Evolutionary conservation across 1,140 invertebrate genomes (phyloP), one percentile per base, ranked within the genome.

Genomic region (Apocrypta bakeri): DNA sequence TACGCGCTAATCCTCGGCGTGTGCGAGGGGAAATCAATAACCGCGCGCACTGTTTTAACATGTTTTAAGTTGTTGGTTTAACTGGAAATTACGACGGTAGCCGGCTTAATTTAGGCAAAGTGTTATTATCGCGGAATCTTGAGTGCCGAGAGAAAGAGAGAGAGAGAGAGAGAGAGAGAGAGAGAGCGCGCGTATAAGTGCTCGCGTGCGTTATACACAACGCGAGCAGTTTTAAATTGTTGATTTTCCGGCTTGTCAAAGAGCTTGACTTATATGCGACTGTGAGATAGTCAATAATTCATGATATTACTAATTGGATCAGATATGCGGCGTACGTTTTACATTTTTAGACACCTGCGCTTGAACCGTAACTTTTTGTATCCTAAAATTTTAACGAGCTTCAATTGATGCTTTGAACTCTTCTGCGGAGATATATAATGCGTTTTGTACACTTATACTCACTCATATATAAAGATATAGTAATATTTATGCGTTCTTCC

Each of bases 101-200:
- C 37, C 73, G 63, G 42, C 27, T 76, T 77, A 77, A 78, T 82
- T 77, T 42, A 25, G 27, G 42, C 42, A 42, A 29, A 25, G 73
- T 29, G 29, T 40, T 71, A 77, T 82, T 82, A 72, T 77, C 81
- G 81, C 24, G 81, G 74, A 77, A 82, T 82, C 74, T 48, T 12
- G 74, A 48, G 40, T 12, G 66, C 21, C 11, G 69, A 2, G 63
- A 25, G 61, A 8, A n/a, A n/a, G n/a, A n/a, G n/a, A n/a, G n/a
- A n/a, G n/a, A n/a, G n/a, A n/a, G n/a, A n/a, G n/a, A n/a, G n/a
- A n/a, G n/a, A n/a, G n/a, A n/a, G n/a, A n/a, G n/a, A n/a, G n/a
- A n/a, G n/a, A n/a, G n/a, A n/a, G n/a, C n/a, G n/a, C n/a, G n/a
- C n/a, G n/a, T n/a, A n/a, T n/a, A n/a, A n/a, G n/a, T n/a, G n/a